Base-by-base conservation (phyloP, 2,113 vertebrate genomes). In the Neogobius melanostomus region DNA sequence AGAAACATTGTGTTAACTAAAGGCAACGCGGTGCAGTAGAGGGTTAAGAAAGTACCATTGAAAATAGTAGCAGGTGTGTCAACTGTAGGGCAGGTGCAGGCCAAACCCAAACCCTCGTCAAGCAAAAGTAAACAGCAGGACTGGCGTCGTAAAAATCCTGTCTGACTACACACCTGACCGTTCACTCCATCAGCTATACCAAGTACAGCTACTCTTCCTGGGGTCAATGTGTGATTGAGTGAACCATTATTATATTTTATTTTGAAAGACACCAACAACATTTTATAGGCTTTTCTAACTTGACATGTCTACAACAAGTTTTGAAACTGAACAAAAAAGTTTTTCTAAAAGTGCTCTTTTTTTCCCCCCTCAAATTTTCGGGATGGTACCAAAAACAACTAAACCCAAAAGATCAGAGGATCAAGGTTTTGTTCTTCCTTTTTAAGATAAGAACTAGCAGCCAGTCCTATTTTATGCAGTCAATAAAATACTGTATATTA, bases 221-320 rank as follows among this genome's bases (percentile, higher is more conserved):
- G 21, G 21, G 21, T 21, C 21, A 61, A 5, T 60, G 12, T 60
- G 12, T 63, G n/a, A 2, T 36, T 49, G 6, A 8, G 1, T 2
- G 8, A 49, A 61, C 21, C 9, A 9, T 6, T 16, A 53, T 21
- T 53, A 11, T 6, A 28, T 77, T 83, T 89, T 87, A 89, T 81
- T 88, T 76, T 88, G 85, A 79, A 87, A 87, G 1, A 1, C 0
- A 0, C 2, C 8, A 0, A 6, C 54, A 78, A 73, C 6, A 9
- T 7, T 60, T 0, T 46, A 45, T 4, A 50, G 47, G 4, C 0
- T 61, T 51, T 10, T 16, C 7, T 56, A 5, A 8, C 8, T 72
- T 83, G 74, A 72, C 10, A 0, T 0, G 3, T n/a, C 15, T 7
- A 51, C 47, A 21, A 62, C 66, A 64, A 5, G 47, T 48, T 7